These are phyloP conservation scores for Aspidoscelis tigris DNA, from an alignment of 2,113 vertebrate genomes.

Conservation along the genomic window DNA sequence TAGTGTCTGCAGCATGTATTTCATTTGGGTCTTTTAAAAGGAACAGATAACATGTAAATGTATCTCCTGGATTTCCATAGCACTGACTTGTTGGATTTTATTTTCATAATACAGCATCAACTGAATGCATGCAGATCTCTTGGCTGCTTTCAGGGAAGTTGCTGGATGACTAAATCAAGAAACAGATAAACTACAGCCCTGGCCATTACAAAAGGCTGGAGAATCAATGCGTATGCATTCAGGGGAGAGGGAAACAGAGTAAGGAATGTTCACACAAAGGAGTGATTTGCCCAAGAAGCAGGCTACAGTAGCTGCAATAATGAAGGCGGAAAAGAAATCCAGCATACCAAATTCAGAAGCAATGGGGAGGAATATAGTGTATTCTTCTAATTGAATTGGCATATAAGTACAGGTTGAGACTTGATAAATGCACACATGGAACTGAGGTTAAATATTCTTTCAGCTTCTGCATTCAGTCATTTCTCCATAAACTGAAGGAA, in stretches of 20 bases:
- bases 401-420: slow-evolving; percentile 24
- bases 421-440: slow-evolving; percentile 30
- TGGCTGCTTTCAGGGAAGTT: neutral
- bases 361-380: slow-evolving; percentile 33
- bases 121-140: neutral
- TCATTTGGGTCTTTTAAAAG: slow-evolving; percentile 7
- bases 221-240: slow-evolving; percentile 42
- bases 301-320: slow-evolving; percentile 39
- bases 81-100: neutral
- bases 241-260: slow-evolving; percentile 43
- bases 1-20: neutral
- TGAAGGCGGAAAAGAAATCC: slow-evolving; percentile 44
- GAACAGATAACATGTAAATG: neutral
- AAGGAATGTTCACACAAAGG: slow-evolving; percentile 54
- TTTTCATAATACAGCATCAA: neutral
- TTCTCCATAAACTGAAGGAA: neutral
- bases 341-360: slow-evolving; percentile 31
- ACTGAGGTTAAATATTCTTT: slow-evolving; percentile 24
- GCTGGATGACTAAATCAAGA: slow-evolving; percentile 17
- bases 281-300: slow-evolving; percentile 47
- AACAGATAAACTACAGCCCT: slow-evolving; percentile 41
- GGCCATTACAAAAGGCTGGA: slow-evolving; percentile 51
- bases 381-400: neutral
- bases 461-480: neutral
- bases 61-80: neutral